Evolutionary conservation across 2,888 invertebrate genomes (phyloP).

Genomic region (Nomada lathburiana): DNA sequence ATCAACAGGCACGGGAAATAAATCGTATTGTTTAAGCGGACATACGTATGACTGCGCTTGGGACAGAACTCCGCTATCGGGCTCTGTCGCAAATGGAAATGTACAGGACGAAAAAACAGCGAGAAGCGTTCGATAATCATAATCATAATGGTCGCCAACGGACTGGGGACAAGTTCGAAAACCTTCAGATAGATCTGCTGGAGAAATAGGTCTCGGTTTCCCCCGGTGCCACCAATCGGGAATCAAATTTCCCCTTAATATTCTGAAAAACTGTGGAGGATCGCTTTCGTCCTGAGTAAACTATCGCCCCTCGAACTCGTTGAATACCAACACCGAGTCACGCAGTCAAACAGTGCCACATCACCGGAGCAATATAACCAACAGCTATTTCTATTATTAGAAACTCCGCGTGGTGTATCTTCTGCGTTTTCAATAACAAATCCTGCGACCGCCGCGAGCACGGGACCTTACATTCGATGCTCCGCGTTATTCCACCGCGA

Average conservation of each 20-base stretch:
- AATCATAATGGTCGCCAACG: not conserved
- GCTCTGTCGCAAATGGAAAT: not conserved
- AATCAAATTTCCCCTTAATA: constrained; percentile 7
- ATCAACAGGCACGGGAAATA: not conserved
- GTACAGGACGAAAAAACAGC: too few species aligned
- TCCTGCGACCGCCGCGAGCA: not conserved
- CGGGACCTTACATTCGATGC: not conserved
- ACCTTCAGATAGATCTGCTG: not conserved
- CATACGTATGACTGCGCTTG: not conserved
- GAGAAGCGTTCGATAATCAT: too few species aligned
- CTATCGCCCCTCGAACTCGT: constrained; percentile 3
- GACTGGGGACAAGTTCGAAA: not conserved
- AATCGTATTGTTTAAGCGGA: not conserved
- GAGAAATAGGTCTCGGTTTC: not conserved
- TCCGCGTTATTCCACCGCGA: not conserved
- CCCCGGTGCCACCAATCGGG: not conserved
- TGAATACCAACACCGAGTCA: not conserved
- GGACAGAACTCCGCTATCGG: not conserved
- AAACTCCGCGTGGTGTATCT: not conserved
- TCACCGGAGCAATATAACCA: not conserved
- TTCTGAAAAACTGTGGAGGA: constrained; percentile 1
- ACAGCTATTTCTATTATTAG: not conserved
- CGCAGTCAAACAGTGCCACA: not conserved
- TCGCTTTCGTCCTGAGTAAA: constrained; percentile 5
- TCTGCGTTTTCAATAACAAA: not conserved